These are phyloP conservation scores for Habroteleia sp. DNA, from an alignment of 2,888 invertebrate genomes.

Conservation along the genomic window DNA sequence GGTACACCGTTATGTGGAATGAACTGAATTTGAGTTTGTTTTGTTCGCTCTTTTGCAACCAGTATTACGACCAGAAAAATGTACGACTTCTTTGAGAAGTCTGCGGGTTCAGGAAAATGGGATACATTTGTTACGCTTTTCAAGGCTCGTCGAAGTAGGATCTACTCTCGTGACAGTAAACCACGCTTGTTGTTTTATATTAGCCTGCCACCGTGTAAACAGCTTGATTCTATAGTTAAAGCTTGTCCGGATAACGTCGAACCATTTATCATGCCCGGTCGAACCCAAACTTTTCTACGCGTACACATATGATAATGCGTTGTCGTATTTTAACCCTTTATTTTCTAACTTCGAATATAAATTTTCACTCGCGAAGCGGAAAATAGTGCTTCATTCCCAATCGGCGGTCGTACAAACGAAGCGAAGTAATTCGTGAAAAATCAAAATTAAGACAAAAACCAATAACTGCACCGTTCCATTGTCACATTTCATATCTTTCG, in stretches of 20 bases:
- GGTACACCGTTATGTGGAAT: too few relatives aligned
- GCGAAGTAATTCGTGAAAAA: constrained; percentile 9
- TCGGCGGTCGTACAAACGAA: too few relatives aligned
- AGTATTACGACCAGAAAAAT: too few relatives aligned
- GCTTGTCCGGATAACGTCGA: constrained; percentile 34
- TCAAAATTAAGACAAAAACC: constrained; percentile 37
- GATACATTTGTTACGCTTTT: constrained; percentile 39
- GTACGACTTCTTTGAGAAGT: background rate
- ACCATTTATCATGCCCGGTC: constrained; percentile 39
- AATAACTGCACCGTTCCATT: constrained; percentile 26
- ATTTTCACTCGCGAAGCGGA: background rate
- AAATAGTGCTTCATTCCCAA: too few relatives aligned
- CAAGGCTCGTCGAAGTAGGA: constrained; percentile 34
- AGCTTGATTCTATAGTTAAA: constrained; percentile 47
- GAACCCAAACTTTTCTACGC: constrained; percentile 40
- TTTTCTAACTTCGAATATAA: constrained; percentile 12
- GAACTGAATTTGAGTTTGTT: too few relatives aligned
- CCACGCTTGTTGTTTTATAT: constrained; percentile 55
- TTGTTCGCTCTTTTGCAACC: too few relatives aligned
- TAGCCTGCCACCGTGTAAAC: constrained; percentile 49
- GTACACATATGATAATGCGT: constrained; percentile 40
- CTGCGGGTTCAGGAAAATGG: constrained; percentile 12
- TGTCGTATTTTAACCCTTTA: constrained; percentile 44
- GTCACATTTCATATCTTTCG: constrained; percentile 33
- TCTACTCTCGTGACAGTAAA: constrained; percentile 15